Evolutionary conservation across 1,140 invertebrate species (phyloP), one percentile per base, ranked within the genome.

Genomic region (Drosophila kanapiae): DNA sequence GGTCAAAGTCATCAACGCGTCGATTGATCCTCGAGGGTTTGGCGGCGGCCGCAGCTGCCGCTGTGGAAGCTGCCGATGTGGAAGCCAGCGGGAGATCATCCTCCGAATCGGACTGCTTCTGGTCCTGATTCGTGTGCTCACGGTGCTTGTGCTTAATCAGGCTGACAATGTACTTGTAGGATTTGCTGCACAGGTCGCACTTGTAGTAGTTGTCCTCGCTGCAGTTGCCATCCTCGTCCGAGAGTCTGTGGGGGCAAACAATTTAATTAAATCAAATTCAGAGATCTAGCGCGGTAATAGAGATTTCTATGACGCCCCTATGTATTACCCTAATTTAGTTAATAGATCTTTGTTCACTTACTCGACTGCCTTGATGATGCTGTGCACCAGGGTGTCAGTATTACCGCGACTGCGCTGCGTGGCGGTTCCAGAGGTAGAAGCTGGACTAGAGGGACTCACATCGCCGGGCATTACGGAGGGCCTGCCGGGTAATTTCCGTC

Each of bases 131-230:
- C 1, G 37, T 18, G 48, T 86, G 83, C 23, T 74, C 80, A 8
- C 67, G 64, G 29, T 86, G 83, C 7, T 86, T 88, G 64, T 86
- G 83, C 61, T 87, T 87, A 9, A 88, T 87, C 5, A 87, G 81
- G 54, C 80, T 88, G 3, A 88, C 72, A 29, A 87, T 78, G 35
- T 87, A 87, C 47, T 84, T 87, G 40, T 84, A 87, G 6, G 84
- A 75, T 7, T 88, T 87, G 14, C 58, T 62, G 29, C 83, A 87
- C 18, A 83, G 72, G 54, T 87, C 84, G 23, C 83, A 87, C 18
- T 87, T 88, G 49, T 87, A 87, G 49, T 87, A 88, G 38, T 84
- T 84, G 6, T 88, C 83, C 0, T 6, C 23, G 27, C 67, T 51
- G 33, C 67, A 54, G 49, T 9, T 69, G 9, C 59, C 83, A 31